Evolutionary conservation across 1,140 invertebrate genomes (phyloP).

Genomic region (Drosophila aff.): DNA sequence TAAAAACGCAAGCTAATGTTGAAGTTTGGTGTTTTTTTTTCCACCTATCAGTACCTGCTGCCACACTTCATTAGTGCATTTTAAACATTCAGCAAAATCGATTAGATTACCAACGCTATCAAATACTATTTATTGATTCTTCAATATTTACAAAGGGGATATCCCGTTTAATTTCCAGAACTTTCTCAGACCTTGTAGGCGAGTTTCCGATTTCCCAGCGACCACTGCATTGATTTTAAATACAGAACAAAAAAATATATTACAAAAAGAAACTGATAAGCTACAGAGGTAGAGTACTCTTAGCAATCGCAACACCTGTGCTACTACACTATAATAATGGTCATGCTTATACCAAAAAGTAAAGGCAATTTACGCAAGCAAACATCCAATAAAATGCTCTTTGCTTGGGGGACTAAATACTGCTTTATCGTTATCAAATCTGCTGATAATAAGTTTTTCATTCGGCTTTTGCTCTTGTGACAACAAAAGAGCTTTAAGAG

Average conservation of each 20-base stretch:
- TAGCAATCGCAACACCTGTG: neutral
- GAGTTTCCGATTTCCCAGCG: neutral
- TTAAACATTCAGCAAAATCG: conserved; percentile 6
- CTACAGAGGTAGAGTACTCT: neutral
- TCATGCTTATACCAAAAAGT: conserved; percentile 34
- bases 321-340: conserved; percentile 13
- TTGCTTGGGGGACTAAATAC: neutral
- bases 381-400: conserved; percentile 13
- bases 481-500: conserved; percentile 36
- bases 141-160: neutral
- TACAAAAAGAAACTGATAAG: conserved; percentile 1
- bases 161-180: conserved; percentile 13
- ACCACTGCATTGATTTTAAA: conserved; percentile 6
- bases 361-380: neutral
- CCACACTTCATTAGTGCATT: neutral
- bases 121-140: conserved; percentile 6
- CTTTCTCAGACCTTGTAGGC: neutral
- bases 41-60: neutral
- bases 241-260: neutral
- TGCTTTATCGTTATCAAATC: conserved; percentile 15
- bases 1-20: neutral
- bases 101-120: conserved; percentile 16
- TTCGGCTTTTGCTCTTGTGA: conserved; percentile 19
- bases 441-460: neutral
- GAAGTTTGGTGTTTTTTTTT: conserved; percentile 3